phyloP scores from a whole-genome alignment of 2,888 invertebrate genomes.

The Coelopa pilipes region DNA sequence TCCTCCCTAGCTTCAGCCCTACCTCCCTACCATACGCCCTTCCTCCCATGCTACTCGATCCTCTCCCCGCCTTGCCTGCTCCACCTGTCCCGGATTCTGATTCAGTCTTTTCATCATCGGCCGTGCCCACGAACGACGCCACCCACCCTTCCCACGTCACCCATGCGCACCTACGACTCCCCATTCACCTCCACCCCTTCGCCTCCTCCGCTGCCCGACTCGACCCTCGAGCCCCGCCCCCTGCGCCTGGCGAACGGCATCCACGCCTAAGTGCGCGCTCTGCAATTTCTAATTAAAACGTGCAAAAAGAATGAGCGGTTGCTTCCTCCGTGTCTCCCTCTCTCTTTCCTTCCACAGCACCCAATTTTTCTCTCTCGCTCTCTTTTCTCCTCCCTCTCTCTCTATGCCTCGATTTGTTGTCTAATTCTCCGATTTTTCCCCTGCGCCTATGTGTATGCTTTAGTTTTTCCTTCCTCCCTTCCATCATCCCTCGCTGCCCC shows the following conservation, averaged over 20 bases:
- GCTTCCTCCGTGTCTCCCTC: neutral
- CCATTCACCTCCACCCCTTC: neutral
- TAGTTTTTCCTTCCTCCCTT: neutral
- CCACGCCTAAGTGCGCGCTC: constrained; percentile 29
- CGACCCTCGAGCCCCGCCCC: neutral
- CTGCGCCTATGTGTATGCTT: neutral
- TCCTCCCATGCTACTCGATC: no score
- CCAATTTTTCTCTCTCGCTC: neutral
- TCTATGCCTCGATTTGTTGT: neutral
- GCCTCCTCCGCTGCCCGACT: neutral
- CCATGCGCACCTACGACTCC: neutral
- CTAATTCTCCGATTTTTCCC: constrained; percentile 9
- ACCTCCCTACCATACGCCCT: no score
- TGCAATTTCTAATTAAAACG: constrained; percentile 35
- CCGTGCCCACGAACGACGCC: neutral
- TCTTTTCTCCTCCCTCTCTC: no score
- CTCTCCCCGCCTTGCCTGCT: neutral
- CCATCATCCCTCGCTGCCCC: no score
- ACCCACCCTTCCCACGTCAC: neutral
- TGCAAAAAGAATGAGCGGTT: constrained; percentile 31
- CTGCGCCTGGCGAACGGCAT: constrained; percentile 15
- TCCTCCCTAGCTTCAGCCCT: neutral
- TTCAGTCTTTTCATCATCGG: constrained; percentile 14
- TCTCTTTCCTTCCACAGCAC: no score
- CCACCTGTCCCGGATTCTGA: neutral